Evolutionary conservation across 2,888 invertebrate species (phyloP), one percentile per base, ranked within the genome.

Genomic region (Alloscopus bannaensis): DNA sequence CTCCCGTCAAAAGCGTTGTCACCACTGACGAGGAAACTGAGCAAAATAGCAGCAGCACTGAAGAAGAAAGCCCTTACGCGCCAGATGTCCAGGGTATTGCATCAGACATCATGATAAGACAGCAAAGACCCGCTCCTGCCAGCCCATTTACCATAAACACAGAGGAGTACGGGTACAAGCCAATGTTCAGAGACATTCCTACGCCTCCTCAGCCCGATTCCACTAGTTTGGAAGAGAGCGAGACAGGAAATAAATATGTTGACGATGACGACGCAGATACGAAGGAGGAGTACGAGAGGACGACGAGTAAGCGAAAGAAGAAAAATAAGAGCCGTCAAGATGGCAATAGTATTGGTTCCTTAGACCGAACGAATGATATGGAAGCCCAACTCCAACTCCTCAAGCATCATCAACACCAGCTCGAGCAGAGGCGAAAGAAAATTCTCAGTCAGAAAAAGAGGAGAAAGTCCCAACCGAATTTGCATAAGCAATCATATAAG

Each of bases 401-500:
- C 36, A n/a, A 68, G 42, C 18, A 52, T 11, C 50, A 47, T 20
- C 47, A 11, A 59, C 36, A 47, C 40, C 24, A 55, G 24, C 64
- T 22, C 28, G 20, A 36, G 24, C 55, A 59, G 18, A 20, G 45
- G 26, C 13, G 55, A 24, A 36, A 40, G 57, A 36, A 28, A 40
- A 40, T 20, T n/a, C n/a, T n/a, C n/a, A 77, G 22, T 40, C 11
- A 50, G 36, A 69, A 40, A 29, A 60, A 40, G 69, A 70, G 52
- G 64, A 70, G 62, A 57, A 77, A 70, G 71, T 36, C n/a, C 29
- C n/a, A 18, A 59, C 29, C 57, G 65, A 6, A 71, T 70, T 78
- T 64, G 65, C 64, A 64, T 65, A 64, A 78, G 78, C 70, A 70
- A 71, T 64, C 70, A 65, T 71, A 70, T 26, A 59, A 65, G 22